Evolutionary conservation across 2,113 vertebrate genomes (phyloP).

Genomic region (Marcusenius ussheri): DNA sequence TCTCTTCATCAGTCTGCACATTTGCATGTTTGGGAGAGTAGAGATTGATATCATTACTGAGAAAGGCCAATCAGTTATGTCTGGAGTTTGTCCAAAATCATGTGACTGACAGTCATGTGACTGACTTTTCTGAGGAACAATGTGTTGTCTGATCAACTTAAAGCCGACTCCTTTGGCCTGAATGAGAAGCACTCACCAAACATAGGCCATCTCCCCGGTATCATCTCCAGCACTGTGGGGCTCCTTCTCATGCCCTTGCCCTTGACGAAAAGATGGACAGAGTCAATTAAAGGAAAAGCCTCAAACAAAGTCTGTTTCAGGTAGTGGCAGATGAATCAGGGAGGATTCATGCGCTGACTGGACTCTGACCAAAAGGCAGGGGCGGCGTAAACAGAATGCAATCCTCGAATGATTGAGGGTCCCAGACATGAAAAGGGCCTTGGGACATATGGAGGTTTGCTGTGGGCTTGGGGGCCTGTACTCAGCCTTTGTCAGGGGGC

Average conservation of each 20-base stretch:
- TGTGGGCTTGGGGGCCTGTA: neutral
- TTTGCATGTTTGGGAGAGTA: neutral
- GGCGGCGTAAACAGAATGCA: neutral
- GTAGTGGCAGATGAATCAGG: neutral
- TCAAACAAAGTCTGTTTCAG: neutral
- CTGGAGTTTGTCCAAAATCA: neutral
- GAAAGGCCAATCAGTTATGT: neutral
- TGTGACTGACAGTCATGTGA: neutral
- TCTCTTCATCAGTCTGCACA: neutral
- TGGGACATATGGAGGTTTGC: neutral
- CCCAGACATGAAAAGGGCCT: neutral
- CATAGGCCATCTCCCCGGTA: neutral
- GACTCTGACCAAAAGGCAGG: neutral
- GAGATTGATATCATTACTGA: neutral
- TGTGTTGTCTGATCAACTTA: neutral
- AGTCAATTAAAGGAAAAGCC: neutral
- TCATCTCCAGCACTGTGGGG: neutral
- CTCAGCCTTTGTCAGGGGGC: neutral
- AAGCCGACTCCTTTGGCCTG: neutral
- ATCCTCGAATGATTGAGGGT: neutral
- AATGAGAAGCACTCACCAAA: neutral
- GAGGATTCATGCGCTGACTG: neutral
- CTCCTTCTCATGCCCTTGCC: neutral
- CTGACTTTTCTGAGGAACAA: neutral
- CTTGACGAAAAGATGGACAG: neutral